Evolutionary conservation across 2,888 invertebrate species (phyloP).

Genomic region (Ormyrus pomaceus): DNA sequence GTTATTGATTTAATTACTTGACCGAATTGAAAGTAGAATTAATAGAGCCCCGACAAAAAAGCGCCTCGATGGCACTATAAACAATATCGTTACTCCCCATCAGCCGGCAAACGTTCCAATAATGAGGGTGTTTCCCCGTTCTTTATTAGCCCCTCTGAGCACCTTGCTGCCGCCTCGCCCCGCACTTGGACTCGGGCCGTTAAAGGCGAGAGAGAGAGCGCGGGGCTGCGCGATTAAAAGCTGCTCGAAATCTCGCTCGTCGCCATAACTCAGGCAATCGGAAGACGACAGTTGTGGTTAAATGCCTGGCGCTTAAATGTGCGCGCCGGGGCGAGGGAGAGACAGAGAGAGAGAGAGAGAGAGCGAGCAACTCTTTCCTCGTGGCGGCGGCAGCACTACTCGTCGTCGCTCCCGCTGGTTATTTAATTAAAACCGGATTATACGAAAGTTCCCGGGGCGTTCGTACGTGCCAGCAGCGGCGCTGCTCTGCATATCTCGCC

Average conservation of each 20-base stretch:
- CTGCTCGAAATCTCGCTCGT: neutral
- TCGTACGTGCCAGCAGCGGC: conserved; percentile 25
- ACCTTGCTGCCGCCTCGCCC: neutral
- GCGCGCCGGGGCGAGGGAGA: conserved; percentile 52
- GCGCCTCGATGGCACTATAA: too few relatives aligned
- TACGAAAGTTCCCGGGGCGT: conserved; percentile 56
- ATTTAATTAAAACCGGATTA: conserved; percentile 75
- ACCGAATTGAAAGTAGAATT: too few relatives aligned
- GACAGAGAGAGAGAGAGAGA: neutral
- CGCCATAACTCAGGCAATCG: conserved; percentile 69
- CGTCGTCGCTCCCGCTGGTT: conserved; percentile 59
- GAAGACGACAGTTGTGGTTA: conserved; percentile 74
- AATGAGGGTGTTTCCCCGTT: too few relatives aligned
- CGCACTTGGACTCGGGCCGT: too few relatives aligned
- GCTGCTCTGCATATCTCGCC: conserved; percentile 2
- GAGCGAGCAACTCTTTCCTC: neutral
- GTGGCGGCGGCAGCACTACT: conserved; percentile 4
- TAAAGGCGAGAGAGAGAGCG: neutral
- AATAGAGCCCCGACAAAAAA: too few relatives aligned
- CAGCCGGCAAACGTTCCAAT: too few relatives aligned
- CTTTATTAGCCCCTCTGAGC: neutral
- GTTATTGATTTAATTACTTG: too few relatives aligned
- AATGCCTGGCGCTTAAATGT: conserved; percentile 69
- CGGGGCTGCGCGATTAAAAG: neutral
- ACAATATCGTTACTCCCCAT: too few relatives aligned